phyloP scores from a whole-genome alignment of 2,113 vertebrate species.

The Bubalus kerabau region DNA sequence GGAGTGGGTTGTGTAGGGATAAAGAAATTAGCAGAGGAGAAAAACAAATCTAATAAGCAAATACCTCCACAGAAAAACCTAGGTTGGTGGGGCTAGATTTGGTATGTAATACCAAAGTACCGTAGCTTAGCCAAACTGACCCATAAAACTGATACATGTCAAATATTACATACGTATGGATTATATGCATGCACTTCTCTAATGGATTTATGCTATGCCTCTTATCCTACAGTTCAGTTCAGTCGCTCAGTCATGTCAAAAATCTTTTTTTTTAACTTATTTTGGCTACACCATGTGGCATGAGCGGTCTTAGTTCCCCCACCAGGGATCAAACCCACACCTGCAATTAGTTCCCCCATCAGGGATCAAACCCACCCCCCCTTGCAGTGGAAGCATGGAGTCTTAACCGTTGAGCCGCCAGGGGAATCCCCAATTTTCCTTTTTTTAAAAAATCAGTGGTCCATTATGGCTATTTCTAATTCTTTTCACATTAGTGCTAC shows the following conservation, averaged over 20 bases:
- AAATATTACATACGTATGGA: not conserved
- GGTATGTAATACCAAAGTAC: not conserved
- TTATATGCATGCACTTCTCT: not conserved
- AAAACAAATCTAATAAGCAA: not conserved
- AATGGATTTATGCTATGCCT: not conserved
- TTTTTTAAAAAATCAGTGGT: not conserved
- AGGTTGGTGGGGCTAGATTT: not conserved
- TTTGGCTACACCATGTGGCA: not conserved
- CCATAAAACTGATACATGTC: not conserved
- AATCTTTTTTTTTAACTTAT: not conserved
- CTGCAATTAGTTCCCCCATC: not conserved
- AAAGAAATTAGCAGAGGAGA: not conserved
- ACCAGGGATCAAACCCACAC: not conserved
- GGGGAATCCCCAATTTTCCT: not conserved
- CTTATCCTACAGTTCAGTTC: not conserved
- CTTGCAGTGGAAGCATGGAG: not conserved
- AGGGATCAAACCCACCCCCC: not conserved
- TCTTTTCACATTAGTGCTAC: not conserved
- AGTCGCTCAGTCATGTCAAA: not conserved
- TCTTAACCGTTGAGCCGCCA: accelerated
- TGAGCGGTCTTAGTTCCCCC: not conserved
- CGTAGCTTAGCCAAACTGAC: not conserved
- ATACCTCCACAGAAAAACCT: not conserved
- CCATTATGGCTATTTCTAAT: not conserved
- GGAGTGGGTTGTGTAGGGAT: not conserved